Evolutionary conservation across 2,888 invertebrate species (phyloP), one percentile per base, ranked within the genome.

Genomic region (Cosmia pyralina): DNA sequence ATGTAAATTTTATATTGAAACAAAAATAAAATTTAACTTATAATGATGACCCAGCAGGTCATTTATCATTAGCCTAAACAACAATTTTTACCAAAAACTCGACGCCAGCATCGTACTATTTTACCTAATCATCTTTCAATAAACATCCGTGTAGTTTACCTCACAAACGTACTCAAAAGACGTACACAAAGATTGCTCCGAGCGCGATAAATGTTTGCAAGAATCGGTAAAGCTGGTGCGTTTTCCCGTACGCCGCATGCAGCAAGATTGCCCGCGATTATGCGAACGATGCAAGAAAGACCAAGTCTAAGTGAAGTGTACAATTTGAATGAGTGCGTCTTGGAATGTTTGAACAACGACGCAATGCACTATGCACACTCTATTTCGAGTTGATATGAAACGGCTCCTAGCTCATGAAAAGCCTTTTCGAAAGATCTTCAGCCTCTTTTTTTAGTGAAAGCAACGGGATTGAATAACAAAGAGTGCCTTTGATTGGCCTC

Each of bases 251-350:
- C 52, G 34, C 78, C 59, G 62, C 59, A 75, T 67, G 68, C 69
- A 84, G 81, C 60, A 82, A 87, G 88, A 89, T 88, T 85, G 93
- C 92, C 87, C 87, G 88, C 93, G 93, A 93, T 93, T 94, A 93
- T 90, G 87, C 88, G 87, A 87, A 85, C 89, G 86, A 85, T 86
- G 90, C 88, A 88, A 92, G 91, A 91, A 90, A 88, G 85, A 81
- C 87, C 78, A 84, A 85, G 89, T 88, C 84, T 86, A 91, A 93
- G 89, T 90, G 88, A 83, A 92, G 93, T 92, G 90, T 92, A 92
- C 93, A 92, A 92, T 92, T 91, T 94, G 91, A 91, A 94, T 92
- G 94, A 94, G 94, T 95, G 94, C 94, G 95, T 95, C 93, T 92
- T 90, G 90, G 86, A 77, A 88, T 94, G 94, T 95, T 95, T 94